phyloP scores from a whole-genome alignment of 2,888 invertebrate species.

The Eupithecia centaureata region DNA sequence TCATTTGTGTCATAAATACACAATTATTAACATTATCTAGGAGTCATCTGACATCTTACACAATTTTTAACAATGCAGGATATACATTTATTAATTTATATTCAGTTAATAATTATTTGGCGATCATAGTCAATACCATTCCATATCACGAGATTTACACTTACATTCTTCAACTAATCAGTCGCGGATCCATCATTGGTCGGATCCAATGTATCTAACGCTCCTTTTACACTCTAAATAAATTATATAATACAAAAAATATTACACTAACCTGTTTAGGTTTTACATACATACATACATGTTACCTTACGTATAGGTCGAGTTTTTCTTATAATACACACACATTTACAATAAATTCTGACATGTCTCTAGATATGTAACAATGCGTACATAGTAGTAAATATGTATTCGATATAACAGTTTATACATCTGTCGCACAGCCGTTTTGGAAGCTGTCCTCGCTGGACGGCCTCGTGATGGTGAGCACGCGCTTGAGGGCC shows the following conservation, averaged over 20 bases:
- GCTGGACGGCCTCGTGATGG: constrained; percentile 92
- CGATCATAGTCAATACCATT: constrained; percentile 80
- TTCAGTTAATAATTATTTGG: constrained; percentile 77
- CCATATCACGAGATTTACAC: constrained; percentile 79
- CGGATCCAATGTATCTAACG: constrained; percentile 76
- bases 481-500: constrained; percentile 92
- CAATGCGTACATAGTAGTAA: constrained; percentile 43
- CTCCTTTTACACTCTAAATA: constrained; percentile 79
- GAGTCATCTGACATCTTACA: constrained; percentile 68
- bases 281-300: constrained; percentile 65
- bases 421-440: constrained; percentile 95
- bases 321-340: constrained; percentile 60
- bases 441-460: constrained; percentile 97
- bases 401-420: constrained; percentile 31
- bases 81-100: constrained; percentile 56
- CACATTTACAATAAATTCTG: constrained; percentile 65
- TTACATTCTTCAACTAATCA: constrained; percentile 82
- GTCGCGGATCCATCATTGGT: constrained; percentile 75
- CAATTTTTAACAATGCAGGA: constrained; percentile 74
- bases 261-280: constrained; percentile 73
- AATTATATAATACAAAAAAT: constrained; percentile 84
- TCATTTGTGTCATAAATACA: constrained; percentile 46
- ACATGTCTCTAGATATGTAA: constrained; percentile 62
- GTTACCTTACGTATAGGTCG: constrained; percentile 67
- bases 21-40: constrained; percentile 42